Evolutionary conservation across 2,113 vertebrate genomes (phyloP).

Genomic region (Poecile atricapillus): DNA sequence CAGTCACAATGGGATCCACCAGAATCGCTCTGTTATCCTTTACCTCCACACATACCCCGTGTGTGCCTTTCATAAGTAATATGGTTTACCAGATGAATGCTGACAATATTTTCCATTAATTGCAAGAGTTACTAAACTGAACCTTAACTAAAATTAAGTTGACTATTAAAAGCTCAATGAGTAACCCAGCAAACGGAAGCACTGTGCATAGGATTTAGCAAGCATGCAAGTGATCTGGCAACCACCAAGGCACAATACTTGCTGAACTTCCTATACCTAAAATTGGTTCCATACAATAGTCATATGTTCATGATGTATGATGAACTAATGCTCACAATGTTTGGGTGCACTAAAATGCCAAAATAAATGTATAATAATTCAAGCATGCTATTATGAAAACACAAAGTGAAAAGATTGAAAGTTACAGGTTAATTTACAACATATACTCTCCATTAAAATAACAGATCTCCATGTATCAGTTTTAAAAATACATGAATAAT

Average conservation of each 20-base stretch:
- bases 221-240: conserved; percentile 4
- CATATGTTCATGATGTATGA: not conserved
- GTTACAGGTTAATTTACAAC: not conserved
- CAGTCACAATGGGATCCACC: conserved; percentile 86
- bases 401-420: not conserved
- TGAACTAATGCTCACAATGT: not conserved
- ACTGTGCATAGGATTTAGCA: conserved; percentile 5
- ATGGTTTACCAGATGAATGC: conserved; percentile 24
- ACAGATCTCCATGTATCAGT: not conserved
- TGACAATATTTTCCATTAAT: conserved; percentile 64
- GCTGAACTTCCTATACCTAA: conserved; percentile 16
- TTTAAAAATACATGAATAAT: not conserved
- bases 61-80: not conserved
- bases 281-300: not conserved
- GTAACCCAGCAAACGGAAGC: conserved; percentile 49
- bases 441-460: not conserved
- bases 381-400: not conserved
- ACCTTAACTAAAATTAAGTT: conserved; percentile 70
- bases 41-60: not conserved
- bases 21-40: conserved; percentile 83
- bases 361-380: not conserved
- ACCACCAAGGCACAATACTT: not conserved
- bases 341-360: not conserved
- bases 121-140: conserved; percentile 66
- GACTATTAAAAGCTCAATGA: conserved; percentile 67